Percentiles rank a stretch among this genome's conserved stretches.
Conservation (phyloP, 2,113 vertebrate genomes). For the Zapus hudsonius region DNA sequence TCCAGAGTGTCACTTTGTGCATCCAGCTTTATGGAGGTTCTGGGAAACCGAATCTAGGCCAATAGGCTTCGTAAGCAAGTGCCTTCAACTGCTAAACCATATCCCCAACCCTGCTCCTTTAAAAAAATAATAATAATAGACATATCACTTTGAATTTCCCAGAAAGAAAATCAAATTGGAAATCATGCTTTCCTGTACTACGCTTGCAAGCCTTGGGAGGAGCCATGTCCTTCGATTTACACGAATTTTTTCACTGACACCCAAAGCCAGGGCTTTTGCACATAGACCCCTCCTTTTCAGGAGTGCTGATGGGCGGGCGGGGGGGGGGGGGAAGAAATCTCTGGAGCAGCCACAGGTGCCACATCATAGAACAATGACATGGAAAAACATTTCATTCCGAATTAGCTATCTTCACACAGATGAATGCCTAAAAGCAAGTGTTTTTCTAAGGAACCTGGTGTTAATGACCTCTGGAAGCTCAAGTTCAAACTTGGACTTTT, state of each 20-base stretch:
- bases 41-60: no score
- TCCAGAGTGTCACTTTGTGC: no score
- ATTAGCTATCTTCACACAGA: background rate
- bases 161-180: background rate
- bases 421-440: slow-evolving; percentile 42
- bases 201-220: slow-evolving; percentile 28
- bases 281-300: slow-evolving; percentile 20
- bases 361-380: slow-evolving; percentile 29
- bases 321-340: slow-evolving; percentile 3
- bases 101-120: no score
- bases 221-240: slow-evolving; percentile 29
- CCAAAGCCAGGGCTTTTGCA: slow-evolving; percentile 19
- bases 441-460: slow-evolving; percentile 12
- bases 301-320: slow-evolving; percentile 14
- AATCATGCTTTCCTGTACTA: slow-evolving; percentile 34
- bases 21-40: no score
- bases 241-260: background rate
- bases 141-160: background rate
- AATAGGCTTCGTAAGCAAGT: no score
- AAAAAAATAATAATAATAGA: slow-evolving; percentile 30
- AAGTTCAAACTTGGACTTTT: slow-evolving; percentile 55
- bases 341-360: slow-evolving; percentile 43
- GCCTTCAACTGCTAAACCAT: no score
- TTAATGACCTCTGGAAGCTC: slow-evolving; percentile 58
- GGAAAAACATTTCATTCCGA: background rate